Conservation (phyloP, 1,140 invertebrate species). For the Glossosoma conforme region DNA sequence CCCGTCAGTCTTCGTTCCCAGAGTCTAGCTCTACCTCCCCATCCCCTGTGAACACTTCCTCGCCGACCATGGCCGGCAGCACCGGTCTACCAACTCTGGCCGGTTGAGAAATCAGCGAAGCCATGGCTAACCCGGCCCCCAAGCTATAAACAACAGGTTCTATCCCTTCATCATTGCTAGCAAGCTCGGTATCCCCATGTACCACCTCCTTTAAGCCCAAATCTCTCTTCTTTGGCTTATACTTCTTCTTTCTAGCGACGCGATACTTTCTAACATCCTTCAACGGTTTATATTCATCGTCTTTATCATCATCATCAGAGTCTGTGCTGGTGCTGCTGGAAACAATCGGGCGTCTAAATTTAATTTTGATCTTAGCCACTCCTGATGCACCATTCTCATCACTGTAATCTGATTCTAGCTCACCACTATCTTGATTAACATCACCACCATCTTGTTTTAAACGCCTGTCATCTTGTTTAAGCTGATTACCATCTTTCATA, state of each 20-base stretch:
- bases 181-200: neutral
- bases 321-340: too few relatives aligned
- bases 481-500: too few relatives aligned
- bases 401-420: too few relatives aligned
- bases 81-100: constrained; percentile 2
- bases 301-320: constrained; percentile 3
- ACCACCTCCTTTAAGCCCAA: neutral
- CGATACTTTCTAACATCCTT: constrained; percentile 15
- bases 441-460: too few relatives aligned
- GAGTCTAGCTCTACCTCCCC: constrained; percentile 26
- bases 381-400: constrained; percentile 1
- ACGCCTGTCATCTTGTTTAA: too few relatives aligned
- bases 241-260: constrained; percentile 18
- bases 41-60: constrained; percentile 23
- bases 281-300: constrained; percentile 8
- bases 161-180: constrained; percentile 34
- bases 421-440: too few relatives aligned
- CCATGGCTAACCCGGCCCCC: constrained; percentile 46
- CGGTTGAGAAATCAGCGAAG: constrained; percentile 42
- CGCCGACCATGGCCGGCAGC: constrained; percentile 2
- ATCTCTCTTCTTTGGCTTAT: constrained; percentile 10
- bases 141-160: constrained; percentile 46
- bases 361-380: too few relatives aligned
- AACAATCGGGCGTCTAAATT: too few relatives aligned
- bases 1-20: constrained; percentile 18